phyloP scores from a whole-genome alignment of 2,113 vertebrate species.

The Phainopepla nitens region DNA sequence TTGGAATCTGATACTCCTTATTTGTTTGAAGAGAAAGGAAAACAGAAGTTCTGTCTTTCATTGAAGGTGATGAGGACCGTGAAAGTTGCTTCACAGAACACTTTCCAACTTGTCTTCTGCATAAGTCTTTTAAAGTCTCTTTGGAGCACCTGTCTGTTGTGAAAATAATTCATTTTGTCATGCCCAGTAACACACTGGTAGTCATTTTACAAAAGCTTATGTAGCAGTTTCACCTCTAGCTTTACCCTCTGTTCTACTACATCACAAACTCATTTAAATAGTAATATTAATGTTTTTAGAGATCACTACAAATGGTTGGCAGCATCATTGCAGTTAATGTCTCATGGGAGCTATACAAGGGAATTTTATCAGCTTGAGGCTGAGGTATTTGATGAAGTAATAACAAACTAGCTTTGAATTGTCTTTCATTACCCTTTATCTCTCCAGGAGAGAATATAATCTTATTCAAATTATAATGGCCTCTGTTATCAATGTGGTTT shows the following conservation, averaged over 20 bases:
- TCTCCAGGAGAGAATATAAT: constrained; percentile 76
- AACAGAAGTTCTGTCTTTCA: not conserved
- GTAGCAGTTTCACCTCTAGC: constrained; percentile 70
- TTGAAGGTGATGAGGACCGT: not conserved
- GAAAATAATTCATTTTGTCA: constrained; percentile 65
- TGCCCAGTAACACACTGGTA: constrained; percentile 36
- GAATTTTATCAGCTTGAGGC: constrained; percentile 76
- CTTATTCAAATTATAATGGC: constrained; percentile 82
- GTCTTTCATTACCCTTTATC: constrained; percentile 83
- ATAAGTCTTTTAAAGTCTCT: constrained; percentile 29
- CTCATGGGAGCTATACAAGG: constrained; percentile 55
- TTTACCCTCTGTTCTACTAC: constrained; percentile 59
- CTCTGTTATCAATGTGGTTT: constrained; percentile 77
- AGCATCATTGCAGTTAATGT: constrained; percentile 64
- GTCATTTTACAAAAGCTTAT: constrained; percentile 44
- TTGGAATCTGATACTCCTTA: not conserved
- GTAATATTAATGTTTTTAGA: constrained; percentile 76
- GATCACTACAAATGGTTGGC: constrained; percentile 70
- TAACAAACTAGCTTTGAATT: constrained; percentile 78
- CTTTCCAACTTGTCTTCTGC: not conserved
- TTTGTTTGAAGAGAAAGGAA: not conserved
- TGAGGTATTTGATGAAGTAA: constrained; percentile 79
- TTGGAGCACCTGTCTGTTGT: constrained; percentile 47
- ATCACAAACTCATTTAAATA: constrained; percentile 75
- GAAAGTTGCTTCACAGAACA: not conserved